Conservation (phyloP, 2,113 vertebrate species). For the Furnarius figulus region DNA sequence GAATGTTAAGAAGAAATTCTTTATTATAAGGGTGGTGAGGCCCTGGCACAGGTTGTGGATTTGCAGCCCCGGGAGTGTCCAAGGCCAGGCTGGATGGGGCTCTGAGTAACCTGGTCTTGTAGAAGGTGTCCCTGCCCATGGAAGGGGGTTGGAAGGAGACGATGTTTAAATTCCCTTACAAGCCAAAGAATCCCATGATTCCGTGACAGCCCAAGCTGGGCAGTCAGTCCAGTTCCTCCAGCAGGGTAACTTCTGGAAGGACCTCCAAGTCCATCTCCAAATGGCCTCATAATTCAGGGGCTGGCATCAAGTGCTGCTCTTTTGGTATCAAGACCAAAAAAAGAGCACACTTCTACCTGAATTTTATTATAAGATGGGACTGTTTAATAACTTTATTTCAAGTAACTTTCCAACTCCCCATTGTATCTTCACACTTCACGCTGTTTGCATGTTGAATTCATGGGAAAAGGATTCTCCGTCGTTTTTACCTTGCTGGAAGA, state of each 20-base stretch:
- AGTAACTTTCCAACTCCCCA: not conserved
- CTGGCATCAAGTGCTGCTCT: not conserved
- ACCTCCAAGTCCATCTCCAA: not conserved
- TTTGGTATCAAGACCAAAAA: not conserved
- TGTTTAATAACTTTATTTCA: not conserved
- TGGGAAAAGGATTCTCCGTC: not conserved
- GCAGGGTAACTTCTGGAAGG: not conserved
- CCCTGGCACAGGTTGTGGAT: not conserved
- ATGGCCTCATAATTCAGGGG: not conserved
- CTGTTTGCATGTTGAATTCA: rapidly evolving
- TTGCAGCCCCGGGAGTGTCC: not conserved
- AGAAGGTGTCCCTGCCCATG: not conserved
- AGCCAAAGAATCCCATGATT: not conserved
- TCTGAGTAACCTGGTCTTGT: not conserved
- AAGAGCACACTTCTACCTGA: not conserved
- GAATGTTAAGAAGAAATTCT: not conserved
- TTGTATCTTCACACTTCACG: not conserved
- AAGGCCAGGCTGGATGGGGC: not conserved
- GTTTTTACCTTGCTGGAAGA: not conserved
- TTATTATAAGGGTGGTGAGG: rapidly evolving
- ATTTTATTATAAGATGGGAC: not conserved
- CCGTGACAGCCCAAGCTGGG: not conserved
- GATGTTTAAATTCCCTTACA: not conserved
- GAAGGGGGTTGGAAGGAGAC: not conserved
- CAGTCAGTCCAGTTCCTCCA: not conserved